Percentiles rank a stretch among this genome's conserved stretches.
Conservation (phyloP, 2,113 vertebrate species). For the Myotis yumanensis region DNA sequence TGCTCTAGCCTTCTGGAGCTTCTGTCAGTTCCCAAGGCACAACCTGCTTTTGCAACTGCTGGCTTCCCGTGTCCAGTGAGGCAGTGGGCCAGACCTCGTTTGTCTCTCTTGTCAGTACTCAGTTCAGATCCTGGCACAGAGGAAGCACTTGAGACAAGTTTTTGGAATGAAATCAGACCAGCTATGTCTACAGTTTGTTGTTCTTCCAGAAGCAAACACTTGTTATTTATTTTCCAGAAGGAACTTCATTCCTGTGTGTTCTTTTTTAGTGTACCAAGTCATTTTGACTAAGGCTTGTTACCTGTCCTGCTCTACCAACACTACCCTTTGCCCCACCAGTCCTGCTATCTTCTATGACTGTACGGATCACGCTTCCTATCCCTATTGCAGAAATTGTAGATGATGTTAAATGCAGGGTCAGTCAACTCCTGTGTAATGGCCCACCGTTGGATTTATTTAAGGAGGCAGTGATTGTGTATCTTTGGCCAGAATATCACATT, state of each 20-base stretch:
- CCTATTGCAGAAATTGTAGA: background rate
- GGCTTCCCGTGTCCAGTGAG: background rate
- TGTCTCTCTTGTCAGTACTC: background rate
- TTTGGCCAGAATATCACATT: background rate
- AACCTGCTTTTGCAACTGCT: background rate
- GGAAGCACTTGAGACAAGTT: background rate
- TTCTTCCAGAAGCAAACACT: background rate
- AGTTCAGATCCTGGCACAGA: background rate
- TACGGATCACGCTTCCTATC: background rate
- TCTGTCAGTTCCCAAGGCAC: background rate
- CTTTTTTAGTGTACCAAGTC: background rate
- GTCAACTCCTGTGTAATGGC: background rate
- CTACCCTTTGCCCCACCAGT: background rate
- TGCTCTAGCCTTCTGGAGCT: background rate
- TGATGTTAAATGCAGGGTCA: background rate
- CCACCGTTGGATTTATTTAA: background rate
- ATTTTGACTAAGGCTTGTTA: background rate
- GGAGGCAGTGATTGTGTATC: background rate
- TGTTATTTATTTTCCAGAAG: background rate
- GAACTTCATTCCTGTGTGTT: background rate
- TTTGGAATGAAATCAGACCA: constrained; percentile 30
- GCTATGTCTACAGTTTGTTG: background rate
- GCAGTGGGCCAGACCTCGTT: background rate
- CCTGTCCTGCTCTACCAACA: background rate
- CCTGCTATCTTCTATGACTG: background rate